Conservation (phyloP, 2,113 vertebrate genomes). For the Galbula dea region DNA sequence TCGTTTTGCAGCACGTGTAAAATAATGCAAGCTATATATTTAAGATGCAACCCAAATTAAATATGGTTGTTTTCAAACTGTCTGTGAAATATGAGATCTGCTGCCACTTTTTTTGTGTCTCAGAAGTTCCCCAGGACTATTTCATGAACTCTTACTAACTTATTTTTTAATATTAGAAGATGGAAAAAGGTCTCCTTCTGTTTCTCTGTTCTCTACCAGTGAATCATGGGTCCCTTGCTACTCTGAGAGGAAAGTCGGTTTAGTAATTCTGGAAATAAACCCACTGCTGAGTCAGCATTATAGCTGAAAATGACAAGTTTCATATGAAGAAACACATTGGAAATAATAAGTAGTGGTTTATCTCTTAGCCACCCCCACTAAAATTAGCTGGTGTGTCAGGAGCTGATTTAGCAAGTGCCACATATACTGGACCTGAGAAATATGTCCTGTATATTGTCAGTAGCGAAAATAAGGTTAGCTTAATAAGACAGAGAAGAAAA, state of each 20-base stretch:
- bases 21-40: background rate
- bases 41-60: background rate
- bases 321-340: conserved; percentile 27
- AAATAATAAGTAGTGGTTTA: conserved; percentile 50
- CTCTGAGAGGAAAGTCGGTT: conserved; percentile 68
- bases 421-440: background rate
- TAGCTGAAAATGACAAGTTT: conserved; percentile 44
- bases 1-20: background rate
- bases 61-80: background rate
- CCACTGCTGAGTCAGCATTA: conserved; percentile 70
- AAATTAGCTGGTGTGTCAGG: background rate
- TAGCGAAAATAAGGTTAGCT: background rate
- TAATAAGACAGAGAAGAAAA: background rate
- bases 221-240: conserved; percentile 61
- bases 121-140: background rate
- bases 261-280: conserved; percentile 72
- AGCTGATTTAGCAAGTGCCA: conserved; percentile 21
- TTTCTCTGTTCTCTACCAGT: conserved; percentile 32
- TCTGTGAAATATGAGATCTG: conserved; percentile 8
- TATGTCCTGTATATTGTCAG: background rate
- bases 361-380: background rate
- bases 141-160: conserved; percentile 40
- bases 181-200: conserved; percentile 57
- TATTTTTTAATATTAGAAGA: conserved; percentile 62
- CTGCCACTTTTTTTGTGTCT: background rate